Evolutionary conservation across 1,140 invertebrate species (phyloP).

Genomic region (Kradibia gibbosae): DNA sequence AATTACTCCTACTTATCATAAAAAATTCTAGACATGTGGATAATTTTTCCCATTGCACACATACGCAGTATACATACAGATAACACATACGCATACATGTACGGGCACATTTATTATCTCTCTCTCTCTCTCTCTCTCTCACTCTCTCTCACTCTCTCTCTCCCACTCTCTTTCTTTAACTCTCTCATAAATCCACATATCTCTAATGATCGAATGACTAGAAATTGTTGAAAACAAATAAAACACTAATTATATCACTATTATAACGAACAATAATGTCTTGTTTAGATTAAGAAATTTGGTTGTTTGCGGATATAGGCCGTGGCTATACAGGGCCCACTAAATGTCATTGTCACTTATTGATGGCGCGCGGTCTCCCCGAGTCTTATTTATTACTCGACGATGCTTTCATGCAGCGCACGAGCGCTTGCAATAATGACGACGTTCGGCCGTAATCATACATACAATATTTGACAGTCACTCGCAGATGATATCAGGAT

Average conservation of each 20-base stretch:
- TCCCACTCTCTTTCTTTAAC: background rate
- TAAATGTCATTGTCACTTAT: conserved; percentile 66
- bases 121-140: background rate
- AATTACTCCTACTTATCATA: conserved; percentile 39
- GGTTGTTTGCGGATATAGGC: conserved; percentile 60
- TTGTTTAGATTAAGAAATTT: conserved; percentile 9
- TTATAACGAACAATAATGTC: conserved; percentile 19
- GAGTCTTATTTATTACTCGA: conserved; percentile 45
- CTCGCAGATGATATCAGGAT: background rate
- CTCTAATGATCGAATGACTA: conserved; percentile 9
- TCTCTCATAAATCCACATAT: background rate
- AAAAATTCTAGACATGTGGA: conserved; percentile 50
- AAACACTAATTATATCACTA: background rate
- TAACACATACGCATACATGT: too few relatives aligned
- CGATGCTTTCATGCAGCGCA: conserved; percentile 23
- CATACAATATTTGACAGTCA: background rate
- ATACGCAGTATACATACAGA: too few relatives aligned
- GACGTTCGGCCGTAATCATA: conserved; percentile 22
- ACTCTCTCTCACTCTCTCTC: background rate
- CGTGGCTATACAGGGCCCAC: conserved; percentile 72
- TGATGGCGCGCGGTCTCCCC: conserved; percentile 70
- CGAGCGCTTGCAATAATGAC: background rate
- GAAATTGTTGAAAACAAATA: conserved; percentile 4
- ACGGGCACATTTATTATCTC: background rate
- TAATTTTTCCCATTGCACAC: background rate